phyloP scores from a whole-genome alignment of 2,113 vertebrate species.

The Melospiza melodia region DNA sequence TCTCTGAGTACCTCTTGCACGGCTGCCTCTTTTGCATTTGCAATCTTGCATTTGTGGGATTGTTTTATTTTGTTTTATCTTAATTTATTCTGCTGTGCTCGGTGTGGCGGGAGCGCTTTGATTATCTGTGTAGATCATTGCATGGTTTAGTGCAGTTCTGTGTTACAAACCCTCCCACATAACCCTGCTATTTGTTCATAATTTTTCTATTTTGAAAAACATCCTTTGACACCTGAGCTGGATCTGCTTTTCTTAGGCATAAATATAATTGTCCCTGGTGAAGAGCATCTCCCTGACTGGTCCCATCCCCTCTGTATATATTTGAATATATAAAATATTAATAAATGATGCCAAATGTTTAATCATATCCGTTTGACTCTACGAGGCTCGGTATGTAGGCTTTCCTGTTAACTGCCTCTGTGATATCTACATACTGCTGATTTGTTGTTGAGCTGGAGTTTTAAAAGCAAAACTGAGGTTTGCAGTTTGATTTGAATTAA shows the following conservation, averaged over 20 bases:
- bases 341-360: constrained; percentile 48
- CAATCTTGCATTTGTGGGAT: neutral
- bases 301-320: constrained; percentile 31
- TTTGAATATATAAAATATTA: constrained; percentile 63
- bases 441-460: constrained; percentile 42
- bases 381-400: neutral
- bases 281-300: neutral
- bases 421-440: constrained; percentile 31
- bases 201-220: constrained; percentile 34
- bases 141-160: neutral
- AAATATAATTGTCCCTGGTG: constrained; percentile 17
- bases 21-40: neutral
- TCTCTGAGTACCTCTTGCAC: neutral
- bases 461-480: constrained; percentile 47
- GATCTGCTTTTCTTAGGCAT: constrained; percentile 8
- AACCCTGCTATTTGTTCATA: constrained; percentile 19
- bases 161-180: neutral
- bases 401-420: constrained; percentile 8
- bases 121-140: constrained; percentile 3
- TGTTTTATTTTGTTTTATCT: constrained; percentile 18
- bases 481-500: constrained; percentile 44
- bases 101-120: neutral
- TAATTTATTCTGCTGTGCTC: neutral
- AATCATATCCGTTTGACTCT: constrained; percentile 43
- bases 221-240: constrained; percentile 27